phyloP scores from a whole-genome alignment of 2,888 invertebrate species.

The Nymphalis urticae region DNA sequence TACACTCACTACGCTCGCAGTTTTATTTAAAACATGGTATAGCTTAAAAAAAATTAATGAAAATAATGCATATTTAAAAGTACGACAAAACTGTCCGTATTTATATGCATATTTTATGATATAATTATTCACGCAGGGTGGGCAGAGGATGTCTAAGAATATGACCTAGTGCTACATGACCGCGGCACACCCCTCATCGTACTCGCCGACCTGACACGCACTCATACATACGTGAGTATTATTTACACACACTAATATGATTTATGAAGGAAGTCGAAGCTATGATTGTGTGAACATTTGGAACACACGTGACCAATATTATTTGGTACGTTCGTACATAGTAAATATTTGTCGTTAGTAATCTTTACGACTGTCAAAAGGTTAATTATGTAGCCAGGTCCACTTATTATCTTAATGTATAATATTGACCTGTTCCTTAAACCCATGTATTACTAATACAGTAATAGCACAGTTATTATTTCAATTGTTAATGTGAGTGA shows the following conservation, averaged over 20 bases:
- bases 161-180: constrained; percentile 78
- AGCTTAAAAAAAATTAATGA: too few relatives aligned
- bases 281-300: neutral
- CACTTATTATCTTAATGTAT: too few relatives aligned
- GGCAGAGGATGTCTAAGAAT: constrained; percentile 56
- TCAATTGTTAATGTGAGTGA: too few relatives aligned
- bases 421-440: too few relatives aligned
- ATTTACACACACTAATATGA: neutral
- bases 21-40: too few relatives aligned
- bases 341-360: too few relatives aligned
- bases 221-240: constrained; percentile 59
- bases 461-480: too few relatives aligned
- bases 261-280: constrained; percentile 4
- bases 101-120: constrained; percentile 4
- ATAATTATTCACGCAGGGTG: constrained; percentile 51
- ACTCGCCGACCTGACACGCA: constrained; percentile 69
- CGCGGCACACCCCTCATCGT: constrained; percentile 65
- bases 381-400: too few relatives aligned
- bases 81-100: neutral
- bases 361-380: too few relatives aligned
- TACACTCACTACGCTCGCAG: too few relatives aligned
- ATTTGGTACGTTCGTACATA: neutral
- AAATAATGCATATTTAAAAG: neutral
- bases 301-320: neutral
- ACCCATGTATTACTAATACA: too few relatives aligned